These are phyloP conservation scores for Lamprotornis superbus DNA, from an alignment of 2,113 vertebrate species.

Conservation along the genomic window DNA sequence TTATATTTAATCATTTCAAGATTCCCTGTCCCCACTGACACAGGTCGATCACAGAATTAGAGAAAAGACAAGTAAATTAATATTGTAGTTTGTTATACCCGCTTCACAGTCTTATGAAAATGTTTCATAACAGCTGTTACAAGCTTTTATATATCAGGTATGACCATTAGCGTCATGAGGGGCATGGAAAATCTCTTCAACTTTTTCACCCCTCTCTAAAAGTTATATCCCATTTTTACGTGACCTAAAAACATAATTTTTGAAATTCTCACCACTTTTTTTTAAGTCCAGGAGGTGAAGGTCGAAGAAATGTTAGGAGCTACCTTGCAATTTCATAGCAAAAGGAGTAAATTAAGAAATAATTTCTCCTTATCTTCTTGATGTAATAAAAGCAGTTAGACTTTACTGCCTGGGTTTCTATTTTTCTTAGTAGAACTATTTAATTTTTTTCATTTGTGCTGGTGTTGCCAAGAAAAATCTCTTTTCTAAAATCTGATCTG, in stretches of 20 bases:
- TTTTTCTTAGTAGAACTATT: not conserved
- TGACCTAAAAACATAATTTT: not conserved
- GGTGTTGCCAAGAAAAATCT: not conserved
- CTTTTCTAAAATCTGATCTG: not conserved
- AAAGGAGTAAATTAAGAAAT: not conserved
- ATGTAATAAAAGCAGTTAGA: not conserved
- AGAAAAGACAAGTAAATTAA: not conserved
- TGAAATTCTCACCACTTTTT: not conserved
- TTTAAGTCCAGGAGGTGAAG: not conserved
- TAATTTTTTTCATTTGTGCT: not conserved
- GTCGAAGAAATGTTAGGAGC: not conserved
- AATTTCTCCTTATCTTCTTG: not conserved
- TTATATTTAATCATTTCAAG: not conserved
- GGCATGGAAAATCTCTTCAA: not conserved
- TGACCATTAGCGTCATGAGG: not conserved
- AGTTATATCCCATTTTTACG: not conserved
- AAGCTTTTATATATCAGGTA: not conserved
- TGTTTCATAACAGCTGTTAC: not conserved
- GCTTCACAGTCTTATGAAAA: not conserved
- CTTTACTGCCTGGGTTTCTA: not conserved
- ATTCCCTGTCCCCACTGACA: not conserved
- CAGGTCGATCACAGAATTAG: not conserved
- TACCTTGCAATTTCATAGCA: not conserved
- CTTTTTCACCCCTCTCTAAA: not conserved
- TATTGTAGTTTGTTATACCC: not conserved